Evolutionary conservation across 2,888 invertebrate species (phyloP).

Genomic region (Melieria omissa): DNA sequence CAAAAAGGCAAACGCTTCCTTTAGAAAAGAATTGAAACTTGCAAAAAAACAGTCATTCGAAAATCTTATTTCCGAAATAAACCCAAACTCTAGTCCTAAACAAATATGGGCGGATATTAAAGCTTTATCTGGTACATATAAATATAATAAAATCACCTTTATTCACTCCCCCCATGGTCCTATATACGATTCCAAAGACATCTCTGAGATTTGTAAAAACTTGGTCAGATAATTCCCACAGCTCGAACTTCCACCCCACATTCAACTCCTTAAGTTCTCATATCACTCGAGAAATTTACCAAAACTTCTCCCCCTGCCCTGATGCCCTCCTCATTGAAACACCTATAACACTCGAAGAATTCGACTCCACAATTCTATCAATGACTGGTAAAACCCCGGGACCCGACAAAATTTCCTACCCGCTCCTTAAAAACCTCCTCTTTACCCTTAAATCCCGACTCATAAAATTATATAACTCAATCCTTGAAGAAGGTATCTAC

Average conservation of each 20-base stretch:
- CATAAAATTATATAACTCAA: background rate
- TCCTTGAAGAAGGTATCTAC: background rate
- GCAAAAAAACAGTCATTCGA: background rate
- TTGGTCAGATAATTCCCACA: constrained; percentile 3
- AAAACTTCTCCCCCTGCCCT: background rate
- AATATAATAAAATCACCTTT: background rate
- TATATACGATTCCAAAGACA: background rate
- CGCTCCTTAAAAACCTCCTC: constrained; percentile 10
- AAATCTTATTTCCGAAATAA: background rate
- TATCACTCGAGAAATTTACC: background rate
- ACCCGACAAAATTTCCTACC: constrained; percentile 7
- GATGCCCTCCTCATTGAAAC: background rate
- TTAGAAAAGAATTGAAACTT: constrained; percentile 3
- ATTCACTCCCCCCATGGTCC: background rate
- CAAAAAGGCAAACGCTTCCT: constrained; percentile 1
- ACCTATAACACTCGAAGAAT: constrained; percentile 7
- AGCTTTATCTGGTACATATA: too few species aligned
- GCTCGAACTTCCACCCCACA: background rate
- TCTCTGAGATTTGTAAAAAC: background rate
- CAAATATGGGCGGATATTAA: background rate
- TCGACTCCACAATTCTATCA: background rate
- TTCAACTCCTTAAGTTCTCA: background rate
- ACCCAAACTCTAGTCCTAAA: background rate
- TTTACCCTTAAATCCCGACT: background rate
- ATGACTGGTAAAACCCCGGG: constrained; percentile 1